Conservation (phyloP, 2,113 vertebrate species). For the Peromyscus californicus region DNA sequence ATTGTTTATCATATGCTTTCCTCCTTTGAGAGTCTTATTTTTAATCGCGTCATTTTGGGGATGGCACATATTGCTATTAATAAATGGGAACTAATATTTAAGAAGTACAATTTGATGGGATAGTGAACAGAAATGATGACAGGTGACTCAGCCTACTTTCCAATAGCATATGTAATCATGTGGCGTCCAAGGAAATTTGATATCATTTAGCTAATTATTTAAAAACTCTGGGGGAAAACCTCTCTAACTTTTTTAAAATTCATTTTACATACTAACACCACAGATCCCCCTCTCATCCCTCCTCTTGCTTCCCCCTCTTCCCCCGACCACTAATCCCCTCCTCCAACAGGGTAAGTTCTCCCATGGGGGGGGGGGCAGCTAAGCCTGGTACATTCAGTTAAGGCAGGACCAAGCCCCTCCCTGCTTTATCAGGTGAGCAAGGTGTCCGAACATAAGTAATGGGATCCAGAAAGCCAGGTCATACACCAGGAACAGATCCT, state of each 20-base stretch:
- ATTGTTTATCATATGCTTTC: background rate
- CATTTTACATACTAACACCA: too few species aligned
- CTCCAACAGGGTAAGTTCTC: too few species aligned
- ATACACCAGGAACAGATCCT: too few species aligned
- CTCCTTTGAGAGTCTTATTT: background rate
- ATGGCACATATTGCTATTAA: constrained; percentile 7
- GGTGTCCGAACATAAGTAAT: too few species aligned
- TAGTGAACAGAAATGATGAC: background rate
- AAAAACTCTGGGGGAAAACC: background rate
- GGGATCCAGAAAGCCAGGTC: too few species aligned
- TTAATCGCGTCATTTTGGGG: background rate
- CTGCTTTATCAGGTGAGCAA: too few species aligned
- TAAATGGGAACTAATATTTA: background rate
- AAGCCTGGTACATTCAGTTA: too few species aligned
- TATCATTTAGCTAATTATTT: background rate
- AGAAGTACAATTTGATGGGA: background rate
- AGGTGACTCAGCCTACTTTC: background rate
- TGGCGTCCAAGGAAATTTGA: background rate
- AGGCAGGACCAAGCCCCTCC: too few species aligned
- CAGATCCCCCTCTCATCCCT: too few species aligned
- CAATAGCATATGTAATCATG: background rate
- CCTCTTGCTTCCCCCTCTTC: too few species aligned
- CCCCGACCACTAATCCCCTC: too few species aligned
- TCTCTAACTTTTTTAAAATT: background rate
- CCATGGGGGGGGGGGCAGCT: too few species aligned